Conservation (phyloP, 53 echinoderm and acorn worm species). For the Luidia sarsii region DNA sequence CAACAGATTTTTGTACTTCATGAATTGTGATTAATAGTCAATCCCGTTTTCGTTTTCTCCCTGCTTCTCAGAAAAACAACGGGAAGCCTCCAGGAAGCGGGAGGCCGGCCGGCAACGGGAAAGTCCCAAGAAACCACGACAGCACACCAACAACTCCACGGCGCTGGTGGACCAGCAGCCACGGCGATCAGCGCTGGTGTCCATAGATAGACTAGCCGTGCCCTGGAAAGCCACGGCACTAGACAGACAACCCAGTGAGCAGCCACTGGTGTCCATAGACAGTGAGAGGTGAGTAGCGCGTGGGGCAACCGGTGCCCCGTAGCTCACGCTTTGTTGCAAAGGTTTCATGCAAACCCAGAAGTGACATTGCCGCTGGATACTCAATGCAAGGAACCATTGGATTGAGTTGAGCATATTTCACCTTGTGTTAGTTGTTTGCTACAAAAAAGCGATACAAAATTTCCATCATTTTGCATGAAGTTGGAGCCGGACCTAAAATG, state of each 20-base stretch:
- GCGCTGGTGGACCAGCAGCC: constrained; percentile 71
- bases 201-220: constrained; percentile 92
- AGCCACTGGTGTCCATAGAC: constrained; percentile 94
- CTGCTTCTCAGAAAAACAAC: constrained; percentile 84
- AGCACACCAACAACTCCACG: constrained; percentile 49
- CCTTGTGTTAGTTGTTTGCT: no score
- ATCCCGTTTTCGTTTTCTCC: not conserved
- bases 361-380: no score
- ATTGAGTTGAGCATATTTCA: no score
- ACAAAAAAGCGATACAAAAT: no score
- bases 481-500: no score
- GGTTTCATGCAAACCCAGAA: no score
- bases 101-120: constrained; percentile 45
- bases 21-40: not conserved
- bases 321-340: no score
- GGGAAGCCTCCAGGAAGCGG: constrained; percentile 85
- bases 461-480: no score
- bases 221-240: constrained; percentile 90
- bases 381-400: no score
- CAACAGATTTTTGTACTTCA: no score
- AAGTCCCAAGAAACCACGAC: constrained; percentile 47
- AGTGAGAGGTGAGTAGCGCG: constrained; percentile 99
- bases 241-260: constrained; percentile 89
- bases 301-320: no score
- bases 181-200: constrained; percentile 77